phyloP scores from a whole-genome alignment of 1,140 invertebrate genomes.

The Oscheius sp. region DNA sequence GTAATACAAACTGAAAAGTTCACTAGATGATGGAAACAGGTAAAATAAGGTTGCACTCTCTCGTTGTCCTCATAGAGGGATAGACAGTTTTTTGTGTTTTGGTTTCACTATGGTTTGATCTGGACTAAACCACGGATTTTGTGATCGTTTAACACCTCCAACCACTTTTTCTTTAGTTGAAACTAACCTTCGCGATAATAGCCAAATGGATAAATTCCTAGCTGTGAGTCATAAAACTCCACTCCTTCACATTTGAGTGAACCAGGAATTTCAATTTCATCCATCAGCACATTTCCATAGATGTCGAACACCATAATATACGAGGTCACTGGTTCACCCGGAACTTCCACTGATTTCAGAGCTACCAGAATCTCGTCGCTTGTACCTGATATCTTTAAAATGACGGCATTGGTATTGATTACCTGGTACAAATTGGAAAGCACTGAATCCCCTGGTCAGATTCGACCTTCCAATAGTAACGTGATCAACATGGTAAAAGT shows the following conservation, averaged over 20 bases:
- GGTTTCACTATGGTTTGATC: no score
- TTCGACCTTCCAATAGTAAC: slow-evolving; percentile 21
- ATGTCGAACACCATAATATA: slow-evolving; percentile 87
- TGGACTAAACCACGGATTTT: no score
- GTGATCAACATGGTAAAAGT: slow-evolving; percentile 23
- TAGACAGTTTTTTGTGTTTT: no score
- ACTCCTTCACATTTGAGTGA: slow-evolving; percentile 94
- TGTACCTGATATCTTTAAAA: slow-evolving; percentile 60
- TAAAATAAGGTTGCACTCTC: no score
- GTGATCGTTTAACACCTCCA: no score
- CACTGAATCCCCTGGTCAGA: slow-evolving; percentile 81
- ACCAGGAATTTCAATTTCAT: slow-evolving; percentile 75
- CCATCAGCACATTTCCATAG: slow-evolving; percentile 75
- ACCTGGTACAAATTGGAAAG: slow-evolving; percentile 91
- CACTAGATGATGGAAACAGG: no score
- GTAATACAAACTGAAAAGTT: no score
- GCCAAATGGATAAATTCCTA: slow-evolving; percentile 7
- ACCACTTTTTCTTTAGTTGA: no score
- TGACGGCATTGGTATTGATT: not conserved
- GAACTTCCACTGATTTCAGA: slow-evolving; percentile 86
- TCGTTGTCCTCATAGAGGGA: no score
- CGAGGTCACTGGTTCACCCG: slow-evolving; percentile 77
- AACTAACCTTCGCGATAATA: not conserved
- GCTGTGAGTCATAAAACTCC: slow-evolving; percentile 71
- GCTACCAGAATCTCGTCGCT: slow-evolving; percentile 84